Base-by-base conservation (phyloP, 2,888 invertebrate genomes). In the Epistrophe grossulariae region DNA sequence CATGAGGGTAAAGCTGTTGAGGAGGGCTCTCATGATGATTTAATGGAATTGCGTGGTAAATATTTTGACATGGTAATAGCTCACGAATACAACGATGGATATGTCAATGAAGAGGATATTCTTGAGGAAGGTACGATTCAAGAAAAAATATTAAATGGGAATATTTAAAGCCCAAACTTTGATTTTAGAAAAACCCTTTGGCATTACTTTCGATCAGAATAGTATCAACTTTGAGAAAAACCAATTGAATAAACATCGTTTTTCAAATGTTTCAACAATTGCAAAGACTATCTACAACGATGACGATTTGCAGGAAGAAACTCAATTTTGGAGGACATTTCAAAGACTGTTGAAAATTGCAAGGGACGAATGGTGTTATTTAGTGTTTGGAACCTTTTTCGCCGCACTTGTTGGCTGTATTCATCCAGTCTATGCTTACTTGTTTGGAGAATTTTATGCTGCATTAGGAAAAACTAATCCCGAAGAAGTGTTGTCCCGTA, bases 391-490 rank as follows among this genome's bases (percentile, higher is more conserved):
- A 4, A 93, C 95, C 7, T 66, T 96, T 1, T 95, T 95, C 0
- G 95, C 96, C 0, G 91, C 95, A 0, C 92, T 95, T 13, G 95
- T 95, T 4, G 97, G 97, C 0, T 94, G 95, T 0, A 94, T 95
- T 0, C 95, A 96, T 89, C 97, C 97, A 0, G 94, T 95, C n/a
- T 97, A 96, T 90, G 96, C 96, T 0, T 93, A 96, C 4, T 93
- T 97, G 5, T 96, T 96, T 89, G 96, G 96, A 10, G 96, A 97
- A 90, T 95, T 96, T 0, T 95, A 96, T 89, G 95, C 95, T 15
- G 90, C 91, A 0, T 52, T 91, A 35, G 91, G 90, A 1, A 88
- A 90, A 10, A 89, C 89, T 5, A 89, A 96, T 81, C 92, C 93
- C 8, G 94, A 93, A 0, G 93, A 93, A 68, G 94, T 96, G 0